Evolutionary conservation across 2,888 invertebrate species (phyloP).

Genomic region (Dryomyza anilis): DNA sequence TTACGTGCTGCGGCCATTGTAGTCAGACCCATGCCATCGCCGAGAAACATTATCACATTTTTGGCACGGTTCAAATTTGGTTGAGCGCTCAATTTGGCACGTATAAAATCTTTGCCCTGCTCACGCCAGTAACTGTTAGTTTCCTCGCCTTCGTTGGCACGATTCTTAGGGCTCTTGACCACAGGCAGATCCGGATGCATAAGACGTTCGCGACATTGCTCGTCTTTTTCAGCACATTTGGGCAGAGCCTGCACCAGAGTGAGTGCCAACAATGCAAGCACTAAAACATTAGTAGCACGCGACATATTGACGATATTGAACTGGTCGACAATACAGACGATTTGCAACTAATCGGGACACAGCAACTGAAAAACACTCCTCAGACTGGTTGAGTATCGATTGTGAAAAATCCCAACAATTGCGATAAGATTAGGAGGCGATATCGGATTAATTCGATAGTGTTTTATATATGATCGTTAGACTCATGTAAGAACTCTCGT

Average conservation of each 20-base stretch:
- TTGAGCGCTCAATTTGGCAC: conserved; percentile 47
- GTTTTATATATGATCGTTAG: too few relatives aligned
- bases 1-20: conserved; percentile 80
- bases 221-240: conserved; percentile 41
- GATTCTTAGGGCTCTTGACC: not conserved
- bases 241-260: conserved; percentile 33
- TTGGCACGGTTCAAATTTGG: conserved; percentile 65
- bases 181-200: conserved; percentile 52
- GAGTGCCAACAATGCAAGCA: not conserved
- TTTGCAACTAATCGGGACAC: too few relatives aligned
- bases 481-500: too few relatives aligned
- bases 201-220: conserved; percentile 47
- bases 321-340: too few relatives aligned
- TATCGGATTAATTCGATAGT: too few relatives aligned
- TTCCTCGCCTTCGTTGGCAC: not conserved
- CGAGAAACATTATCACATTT: conserved; percentile 82
- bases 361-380: too few relatives aligned
- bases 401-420: too few relatives aligned
- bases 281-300: not conserved
- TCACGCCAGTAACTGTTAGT: conserved; percentile 51
- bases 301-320: conserved; percentile 5
- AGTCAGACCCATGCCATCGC: conserved; percentile 87
- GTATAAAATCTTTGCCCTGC: conserved; percentile 44
- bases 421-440: too few relatives aligned
- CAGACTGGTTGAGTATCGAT: too few relatives aligned